These are phyloP conservation scores for Andrena chrysosceles DNA, from an alignment of 2,888 invertebrate species.

Conservation along the genomic window DNA sequence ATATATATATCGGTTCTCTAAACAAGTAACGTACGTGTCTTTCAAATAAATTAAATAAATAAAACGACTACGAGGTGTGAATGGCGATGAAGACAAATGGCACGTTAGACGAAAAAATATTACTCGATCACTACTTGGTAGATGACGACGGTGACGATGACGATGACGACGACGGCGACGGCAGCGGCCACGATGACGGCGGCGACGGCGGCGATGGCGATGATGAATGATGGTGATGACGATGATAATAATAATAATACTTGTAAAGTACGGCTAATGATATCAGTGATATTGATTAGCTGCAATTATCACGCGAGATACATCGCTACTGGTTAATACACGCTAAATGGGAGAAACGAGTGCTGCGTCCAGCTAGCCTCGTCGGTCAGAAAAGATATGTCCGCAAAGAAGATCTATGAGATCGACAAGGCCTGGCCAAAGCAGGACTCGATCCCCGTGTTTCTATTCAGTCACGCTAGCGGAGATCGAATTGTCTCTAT, in stretches of 20 bases:
- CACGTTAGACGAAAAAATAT: slow-evolving; percentile 55
- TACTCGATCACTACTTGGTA: slow-evolving; percentile 37
- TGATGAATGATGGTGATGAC: slow-evolving; percentile 5
- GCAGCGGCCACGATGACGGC: background rate
- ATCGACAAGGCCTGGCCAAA: slow-evolving; percentile 32
- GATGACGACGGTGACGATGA: background rate
- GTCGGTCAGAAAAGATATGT: slow-evolving; percentile 11
- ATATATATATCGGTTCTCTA: slow-evolving; percentile 33
- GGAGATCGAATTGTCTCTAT: slow-evolving; percentile 39
- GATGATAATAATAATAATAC: slow-evolving; percentile 51
- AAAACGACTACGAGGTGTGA: slow-evolving; percentile 47
- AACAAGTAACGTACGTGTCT: slow-evolving; percentile 44
- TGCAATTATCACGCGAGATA: slow-evolving; percentile 66
- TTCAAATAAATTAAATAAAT: slow-evolving; percentile 63
- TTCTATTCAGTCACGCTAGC: slow-evolving; percentile 49
- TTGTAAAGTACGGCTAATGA: slow-evolving; percentile 63
- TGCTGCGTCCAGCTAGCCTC: slow-evolving; percentile 12
- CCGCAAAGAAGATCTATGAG: slow-evolving; percentile 22
- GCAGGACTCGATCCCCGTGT: slow-evolving; percentile 37
- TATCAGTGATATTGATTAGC: slow-evolving; percentile 64
- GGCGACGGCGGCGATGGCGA: background rate
- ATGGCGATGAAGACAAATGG: slow-evolving; percentile 13
- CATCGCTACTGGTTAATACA: slow-evolving; percentile 64
- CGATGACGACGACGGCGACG: background rate
- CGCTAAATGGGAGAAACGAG: slow-evolving; percentile 50